These are phyloP conservation scores for Brachyptera putata DNA, from an alignment of 2,888 invertebrate genomes.

Conservation along the genomic window DNA sequence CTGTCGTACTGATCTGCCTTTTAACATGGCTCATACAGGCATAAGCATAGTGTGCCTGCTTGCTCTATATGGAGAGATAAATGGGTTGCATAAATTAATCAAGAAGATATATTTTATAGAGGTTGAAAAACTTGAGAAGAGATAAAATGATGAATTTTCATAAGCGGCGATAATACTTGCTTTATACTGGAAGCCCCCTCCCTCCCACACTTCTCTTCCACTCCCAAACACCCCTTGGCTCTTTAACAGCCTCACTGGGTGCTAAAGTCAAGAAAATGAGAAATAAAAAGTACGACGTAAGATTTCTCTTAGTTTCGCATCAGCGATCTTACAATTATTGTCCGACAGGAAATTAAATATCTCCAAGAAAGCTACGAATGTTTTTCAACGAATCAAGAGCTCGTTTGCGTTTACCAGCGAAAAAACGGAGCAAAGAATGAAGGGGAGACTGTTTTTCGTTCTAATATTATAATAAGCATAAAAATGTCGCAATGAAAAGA, in stretches of 20 bases:
- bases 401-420: not conserved
- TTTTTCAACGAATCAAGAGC: not conserved
- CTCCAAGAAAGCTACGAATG: slow-evolving; percentile 2
- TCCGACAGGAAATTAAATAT: slow-evolving; percentile 24
- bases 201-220: not conserved
- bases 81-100: slow-evolving; percentile 34
- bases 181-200: slow-evolving; percentile 5
- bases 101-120: slow-evolving; percentile 29
- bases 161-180: slow-evolving; percentile 31
- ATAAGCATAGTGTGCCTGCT: too few species aligned
- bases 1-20: slow-evolving; percentile 33
- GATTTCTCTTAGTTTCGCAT: slow-evolving; percentile 12
- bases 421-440: not conserved
- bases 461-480: too few species aligned
- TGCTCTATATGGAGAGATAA: too few species aligned
- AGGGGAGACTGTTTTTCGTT: too few species aligned
- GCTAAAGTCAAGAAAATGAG: slow-evolving; percentile 15
- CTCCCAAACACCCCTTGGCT: not conserved
- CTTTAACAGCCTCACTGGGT: slow-evolving; percentile 9
- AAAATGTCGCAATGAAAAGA: too few species aligned
- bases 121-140: slow-evolving; percentile 21
- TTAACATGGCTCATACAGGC: too few species aligned
- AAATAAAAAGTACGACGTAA: slow-evolving; percentile 1
- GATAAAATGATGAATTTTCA: slow-evolving; percentile 35
- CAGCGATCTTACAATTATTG: slow-evolving; percentile 17